These are phyloP conservation scores for Acanthurus leucopareius DNA, from an alignment of 2,797 vertebrate genomes.

Conservation along the genomic window DNA sequence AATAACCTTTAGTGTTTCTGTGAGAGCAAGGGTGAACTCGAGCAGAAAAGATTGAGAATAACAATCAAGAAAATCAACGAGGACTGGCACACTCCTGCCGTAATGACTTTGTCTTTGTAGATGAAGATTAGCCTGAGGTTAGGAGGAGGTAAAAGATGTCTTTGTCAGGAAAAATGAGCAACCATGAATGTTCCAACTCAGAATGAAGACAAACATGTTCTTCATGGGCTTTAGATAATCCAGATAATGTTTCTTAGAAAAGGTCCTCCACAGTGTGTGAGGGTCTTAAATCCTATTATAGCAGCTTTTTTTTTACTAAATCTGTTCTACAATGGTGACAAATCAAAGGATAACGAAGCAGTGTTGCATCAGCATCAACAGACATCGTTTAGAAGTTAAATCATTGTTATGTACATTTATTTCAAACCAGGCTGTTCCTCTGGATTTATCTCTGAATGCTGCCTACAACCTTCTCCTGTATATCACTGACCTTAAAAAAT, in stretches of 20 bases:
- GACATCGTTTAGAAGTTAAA: conserved; percentile 6
- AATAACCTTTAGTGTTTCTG: conserved; percentile 55
- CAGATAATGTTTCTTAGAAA: conserved; percentile 4
- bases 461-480: background rate
- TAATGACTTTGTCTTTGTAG: background rate
- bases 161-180: conserved; percentile 5
- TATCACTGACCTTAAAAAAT: conserved; percentile 5
- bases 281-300: conserved; percentile 9
- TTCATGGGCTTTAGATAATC: conserved; percentile 12
- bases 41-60: conserved; percentile 30
- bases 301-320: conserved; percentile 10
- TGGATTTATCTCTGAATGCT: conserved; percentile 16
- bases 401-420: background rate
- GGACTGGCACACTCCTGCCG: conserved; percentile 4
- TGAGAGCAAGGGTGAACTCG: conserved; percentile 35
- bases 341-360: conserved; percentile 25
- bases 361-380: conserved; percentile 21
- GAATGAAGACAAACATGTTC: conserved; percentile 13
- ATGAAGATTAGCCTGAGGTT: background rate
- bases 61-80: conserved; percentile 29
- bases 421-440: background rate
- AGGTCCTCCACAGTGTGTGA: conserved; percentile 1
- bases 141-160: conserved; percentile 1
- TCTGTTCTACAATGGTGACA: conserved; percentile 12
- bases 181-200: background rate